Base-by-base conservation (phyloP, 2,113 vertebrate species). In the Dinomys branickii region DNA sequence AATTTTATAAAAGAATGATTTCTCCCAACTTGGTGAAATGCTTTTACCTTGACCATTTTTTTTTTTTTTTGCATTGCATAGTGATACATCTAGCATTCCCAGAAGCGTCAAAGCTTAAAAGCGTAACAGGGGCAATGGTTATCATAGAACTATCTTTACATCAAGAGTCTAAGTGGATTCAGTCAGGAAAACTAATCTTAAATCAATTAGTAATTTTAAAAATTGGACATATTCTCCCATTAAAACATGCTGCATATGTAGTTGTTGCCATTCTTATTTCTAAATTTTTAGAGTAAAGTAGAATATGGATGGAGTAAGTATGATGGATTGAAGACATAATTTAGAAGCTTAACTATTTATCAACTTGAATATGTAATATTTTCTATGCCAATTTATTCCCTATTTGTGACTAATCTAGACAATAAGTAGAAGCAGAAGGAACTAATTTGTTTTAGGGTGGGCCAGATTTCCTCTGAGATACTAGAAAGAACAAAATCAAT, bases 11-110 rank as follows among this genome's bases (percentile, higher is more conserved):
- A 87, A 52, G 7, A 44, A 83, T 81, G 30, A 5, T 38, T 81
- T 84, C 88, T 58, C 47, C 59, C 94, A 92, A 83, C 44, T 89
- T 82, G 93, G 52, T 93, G 50, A 94, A 94, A 92, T 71, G 33
- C 77, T 92, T 30, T 89, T 88, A 92, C 47, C 87, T 94, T 71
- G 41, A 4, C 28, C 52, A 83, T 97, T 95, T 96, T 88, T 95
- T 90, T 61, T 41, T 93, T 87, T 96, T 89, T 59, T 38, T 91
- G 59, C 11, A 85, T 65, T 91, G 35, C 56, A 1, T 56, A 91
- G 41, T 73, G 67, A 85, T 69, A 22, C 61, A 94, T 28, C 54
- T 87, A 85, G 78, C 54, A 44, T 80, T 88, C n/a, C 41, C 52
- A 96, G 91, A 88, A 90, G 47, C 2, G 50, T 10, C 61, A 93